Percentiles rank a stretch among this genome's conserved stretches.
phyloP scores from a whole-genome alignment of 2,888 invertebrate genomes.

The Leucoptera coffeella region DNA sequence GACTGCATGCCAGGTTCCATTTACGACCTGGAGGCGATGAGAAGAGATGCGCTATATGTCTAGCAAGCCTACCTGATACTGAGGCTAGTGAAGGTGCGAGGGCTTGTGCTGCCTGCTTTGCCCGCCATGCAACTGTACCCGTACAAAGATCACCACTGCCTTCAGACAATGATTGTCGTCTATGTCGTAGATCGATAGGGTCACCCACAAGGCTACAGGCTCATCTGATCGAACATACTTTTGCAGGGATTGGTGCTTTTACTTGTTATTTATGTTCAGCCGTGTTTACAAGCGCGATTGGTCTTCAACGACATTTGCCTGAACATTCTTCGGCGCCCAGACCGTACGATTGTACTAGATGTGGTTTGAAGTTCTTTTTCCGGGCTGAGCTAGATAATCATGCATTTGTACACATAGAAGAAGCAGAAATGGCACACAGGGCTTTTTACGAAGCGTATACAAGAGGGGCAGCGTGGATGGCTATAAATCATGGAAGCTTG shows the following conservation, averaged over 20 bases:
- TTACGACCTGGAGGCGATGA: slow-evolving; percentile 37
- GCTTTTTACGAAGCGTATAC: slow-evolving; percentile 44
- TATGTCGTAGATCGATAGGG: slow-evolving; percentile 73
- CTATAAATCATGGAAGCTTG: slow-evolving; percentile 15
- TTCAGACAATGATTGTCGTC: slow-evolving; percentile 63
- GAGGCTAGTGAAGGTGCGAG: slow-evolving; percentile 41
- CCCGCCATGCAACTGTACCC: slow-evolving; percentile 37
- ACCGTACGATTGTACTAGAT: slow-evolving; percentile 81
- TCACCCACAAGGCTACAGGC: slow-evolving; percentile 78
- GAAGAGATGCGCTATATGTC: slow-evolving; percentile 57
- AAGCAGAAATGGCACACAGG: slow-evolving; percentile 42
- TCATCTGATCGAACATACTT: slow-evolving; percentile 89
- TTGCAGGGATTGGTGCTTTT: slow-evolving; percentile 77
- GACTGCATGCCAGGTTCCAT: slow-evolving; percentile 83
- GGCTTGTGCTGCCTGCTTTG: slow-evolving; percentile 72
- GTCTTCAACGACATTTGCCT: slow-evolving; percentile 75
- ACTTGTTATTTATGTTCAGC: slow-evolving; percentile 86
- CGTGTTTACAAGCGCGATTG: slow-evolving; percentile 76
- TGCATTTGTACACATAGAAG: slow-evolving; percentile 52
- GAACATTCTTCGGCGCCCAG: slow-evolving; percentile 75
- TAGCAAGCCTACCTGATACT: slow-evolving; percentile 39
- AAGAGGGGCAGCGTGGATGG: slow-evolving; percentile 32
- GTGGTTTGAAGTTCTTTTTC: slow-evolving; percentile 84
- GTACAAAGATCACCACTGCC: slow-evolving; percentile 13
- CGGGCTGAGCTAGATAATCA: slow-evolving; percentile 89